Evolutionary conservation across 2,113 vertebrate species (phyloP), one percentile per base, ranked within the genome.

Genomic region (Enhydra lutris): DNA sequence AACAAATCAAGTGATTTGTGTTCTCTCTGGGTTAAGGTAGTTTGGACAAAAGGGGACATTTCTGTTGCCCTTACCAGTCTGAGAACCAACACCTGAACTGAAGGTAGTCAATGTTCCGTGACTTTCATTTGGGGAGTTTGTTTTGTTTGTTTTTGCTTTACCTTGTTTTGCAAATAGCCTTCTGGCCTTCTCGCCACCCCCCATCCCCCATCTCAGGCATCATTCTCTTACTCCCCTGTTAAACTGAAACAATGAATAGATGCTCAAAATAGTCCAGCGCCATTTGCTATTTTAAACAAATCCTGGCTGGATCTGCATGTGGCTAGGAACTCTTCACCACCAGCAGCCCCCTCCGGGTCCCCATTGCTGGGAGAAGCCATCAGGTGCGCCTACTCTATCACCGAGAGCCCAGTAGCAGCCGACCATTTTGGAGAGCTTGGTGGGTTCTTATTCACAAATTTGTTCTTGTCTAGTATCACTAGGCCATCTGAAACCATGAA

Each of bases 321-420:
- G 85, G 29, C 52, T 23, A 63, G n/a, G 21, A 71, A 34, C 36
- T 69, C 20, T 55, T 63, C 21, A 52, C 39, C 18, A 20, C 26
- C 26, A 55, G 4, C 23, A 23, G 36, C 3, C 23, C 50, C 0
- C 18, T n/a, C 20, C 0, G 1, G 21, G 42, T 69, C n/a, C 21
- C 67, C n/a, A 34, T 6, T 2, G 0, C 17, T 42, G 42, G 17
- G 36, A 39, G 21, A 89, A n/a, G 34, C 59, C 67, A 10, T 47
- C 11, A 36, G 13, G 23, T 17, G 39, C n/a, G 76, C 36, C 23
- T 29, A 47, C 0, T 12, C 20, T 4, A 23, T 29, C 91, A 21
- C 2, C 2, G 14, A 78, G 74, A 86, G 23, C 6, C 8, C 4
- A 29, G 23, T 0, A n/a, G 17, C 34, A 9, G 2, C 42, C 36